Evolutionary conservation across 2,113 vertebrate species (phyloP).

Genomic region (Ptyas mucosa): DNA sequence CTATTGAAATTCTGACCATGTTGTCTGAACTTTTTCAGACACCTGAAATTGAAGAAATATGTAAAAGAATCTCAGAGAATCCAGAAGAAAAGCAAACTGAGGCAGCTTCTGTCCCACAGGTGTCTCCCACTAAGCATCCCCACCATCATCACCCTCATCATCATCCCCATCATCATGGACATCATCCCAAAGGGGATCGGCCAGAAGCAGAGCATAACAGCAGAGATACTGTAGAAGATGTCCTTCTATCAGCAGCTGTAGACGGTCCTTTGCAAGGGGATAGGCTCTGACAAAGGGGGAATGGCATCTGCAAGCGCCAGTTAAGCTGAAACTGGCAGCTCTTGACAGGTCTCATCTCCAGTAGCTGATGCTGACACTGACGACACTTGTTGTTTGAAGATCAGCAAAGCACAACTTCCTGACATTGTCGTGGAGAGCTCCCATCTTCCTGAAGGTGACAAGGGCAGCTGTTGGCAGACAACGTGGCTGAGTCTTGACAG

Average conservation of each 20-base stretch:
- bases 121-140: background rate
- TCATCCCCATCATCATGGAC: background rate
- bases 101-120: background rate
- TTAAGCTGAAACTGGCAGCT: slow-evolving; percentile 77
- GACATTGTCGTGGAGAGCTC: slow-evolving; percentile 83
- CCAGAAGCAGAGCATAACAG: slow-evolving; percentile 11
- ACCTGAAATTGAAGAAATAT: slow-evolving; percentile 49
- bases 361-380: slow-evolving; percentile 94
- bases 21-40: slow-evolving; percentile 48
- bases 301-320: slow-evolving; percentile 73
- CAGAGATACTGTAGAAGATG: slow-evolving; percentile 33
- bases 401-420: slow-evolving; percentile 72
- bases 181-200: accelerated
- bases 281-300: slow-evolving; percentile 65
- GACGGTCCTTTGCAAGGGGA: slow-evolving; percentile 40
- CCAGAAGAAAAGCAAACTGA: slow-evolving; percentile 6
- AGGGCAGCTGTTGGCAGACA: slow-evolving; percentile 64
- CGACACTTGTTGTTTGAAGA: slow-evolving; percentile 81
- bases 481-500: slow-evolving; percentile 89
- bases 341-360: slow-evolving; percentile 57
- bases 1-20: background rate
- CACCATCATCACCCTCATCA: background rate
- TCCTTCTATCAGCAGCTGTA: slow-evolving; percentile 37
- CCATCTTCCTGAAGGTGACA: slow-evolving; percentile 92
- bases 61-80: slow-evolving; percentile 57